phyloP scores from a whole-genome alignment of 1,140 invertebrate species.

The Drosophila tsacasi region DNA sequence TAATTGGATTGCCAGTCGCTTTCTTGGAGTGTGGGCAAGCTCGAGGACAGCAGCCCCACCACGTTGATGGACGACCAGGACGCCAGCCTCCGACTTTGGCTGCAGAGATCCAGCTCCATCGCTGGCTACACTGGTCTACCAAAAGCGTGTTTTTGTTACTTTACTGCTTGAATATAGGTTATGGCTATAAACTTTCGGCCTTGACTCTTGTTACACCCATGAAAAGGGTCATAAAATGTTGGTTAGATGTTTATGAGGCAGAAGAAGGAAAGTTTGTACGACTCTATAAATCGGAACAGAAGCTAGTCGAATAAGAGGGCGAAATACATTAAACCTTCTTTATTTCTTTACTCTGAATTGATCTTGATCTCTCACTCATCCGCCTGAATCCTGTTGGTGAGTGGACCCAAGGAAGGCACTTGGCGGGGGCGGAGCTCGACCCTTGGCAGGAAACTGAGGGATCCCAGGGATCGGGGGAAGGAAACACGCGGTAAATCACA shows the following conservation, averaged over 20 bases:
- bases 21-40: conserved; percentile 61
- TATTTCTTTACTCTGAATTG: background rate
- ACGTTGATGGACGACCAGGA: conserved; percentile 69
- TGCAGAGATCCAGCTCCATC: background rate
- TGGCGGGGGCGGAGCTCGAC: conserved; percentile 33
- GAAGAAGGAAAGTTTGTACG: no score
- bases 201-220: background rate
- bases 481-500: conserved; percentile 76
- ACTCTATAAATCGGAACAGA: background rate
- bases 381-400: background rate
- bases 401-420: conserved; percentile 10
- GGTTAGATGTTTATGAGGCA: background rate
- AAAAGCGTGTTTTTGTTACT: background rate
- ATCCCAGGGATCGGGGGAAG: conserved; percentile 4
- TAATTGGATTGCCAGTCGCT: conserved; percentile 54
- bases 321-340: background rate
- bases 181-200: background rate
- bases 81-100: conserved; percentile 18
- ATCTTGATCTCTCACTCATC: conserved; percentile 9
- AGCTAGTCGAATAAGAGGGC: background rate
- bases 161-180: background rate
- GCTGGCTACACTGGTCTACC: conserved; percentile 15
- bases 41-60: conserved; percentile 70
- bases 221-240: background rate
- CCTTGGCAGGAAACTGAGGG: conserved; percentile 6